Evolutionary conservation across 1,140 invertebrate species (phyloP), one percentile per base, ranked within the genome.

Genomic region (Ceratina calcarata): DNA sequence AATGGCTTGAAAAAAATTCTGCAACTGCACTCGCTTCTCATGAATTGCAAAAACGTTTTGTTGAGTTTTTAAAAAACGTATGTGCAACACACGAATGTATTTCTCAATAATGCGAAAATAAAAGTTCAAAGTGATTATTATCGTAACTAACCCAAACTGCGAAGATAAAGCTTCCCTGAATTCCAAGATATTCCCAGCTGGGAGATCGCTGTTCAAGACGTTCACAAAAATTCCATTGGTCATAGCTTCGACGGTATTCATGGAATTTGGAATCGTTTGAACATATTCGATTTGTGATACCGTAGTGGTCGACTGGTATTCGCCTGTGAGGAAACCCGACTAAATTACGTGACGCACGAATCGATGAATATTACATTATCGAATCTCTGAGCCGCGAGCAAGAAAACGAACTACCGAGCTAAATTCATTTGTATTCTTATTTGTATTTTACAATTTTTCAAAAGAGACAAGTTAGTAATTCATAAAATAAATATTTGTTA

Each of bases 181-280:
- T 1, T 64, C 60, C 61, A 78, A 13, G 16, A 78, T 78, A 51
- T 55, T 67, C 10, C 64, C 22, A 0, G 62, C 37, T 2, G 24
- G 27, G 12, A 22, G 24, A 3, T 64, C 70, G 53, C 37, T 65
- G 1, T 74, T 76, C 22, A 78, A 12, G 10, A 45, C 37, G 12
- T 58, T 24, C 24, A 62, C 49, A 10, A 86, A 78, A 49, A 75
- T 51, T 27, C 22, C n/a, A 7, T 72, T 62, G 13, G 75, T 77
- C 75, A 71, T 78, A 4, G 73, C 70, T 71, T 86, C 83, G 15
- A 69, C 18, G n/a, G 75, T 85, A 45, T 81, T 86, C 67, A 82
- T 45, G 4, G 83, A 82, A 72, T 37, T 82, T 12, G 83, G 79
- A 45, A 76, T 45, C 22, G 45, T 82, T 53, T 62, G 58, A 7